A percentile compares a stretch with the other conserved stretches of the same genome.
These are phyloP conservation scores for Teleopsis dalmanni DNA, from an alignment of 1,140 invertebrate genomes.

Conservation along the genomic window DNA sequence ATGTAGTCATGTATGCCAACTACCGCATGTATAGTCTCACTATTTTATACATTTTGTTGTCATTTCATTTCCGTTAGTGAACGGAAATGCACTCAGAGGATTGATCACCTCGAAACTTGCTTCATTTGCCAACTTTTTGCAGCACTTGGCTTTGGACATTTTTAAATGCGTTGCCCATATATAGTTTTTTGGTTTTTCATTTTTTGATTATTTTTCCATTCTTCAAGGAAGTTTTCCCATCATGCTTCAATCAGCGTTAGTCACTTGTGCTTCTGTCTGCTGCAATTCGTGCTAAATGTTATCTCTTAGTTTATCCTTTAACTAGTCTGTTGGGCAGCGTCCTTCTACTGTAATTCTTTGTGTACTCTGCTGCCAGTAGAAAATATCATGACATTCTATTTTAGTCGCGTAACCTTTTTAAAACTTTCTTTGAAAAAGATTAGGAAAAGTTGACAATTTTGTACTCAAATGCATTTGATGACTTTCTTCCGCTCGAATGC, in stretches of 20 bases:
- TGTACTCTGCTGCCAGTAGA: neutral
- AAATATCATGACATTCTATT: neutral
- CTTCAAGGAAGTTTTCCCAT: conserved; percentile 1
- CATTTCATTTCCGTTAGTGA: conserved; percentile 5
- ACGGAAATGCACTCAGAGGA: conserved; percentile 15
- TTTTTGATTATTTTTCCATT: neutral
- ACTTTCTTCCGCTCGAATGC: conserved; percentile 30
- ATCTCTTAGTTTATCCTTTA: neutral
- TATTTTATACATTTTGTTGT: neutral
- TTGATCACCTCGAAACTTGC: conserved; percentile 17
- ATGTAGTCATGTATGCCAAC: neutral
- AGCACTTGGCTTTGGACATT: neutral
- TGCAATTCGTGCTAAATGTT: neutral
- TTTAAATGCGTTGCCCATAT: neutral
- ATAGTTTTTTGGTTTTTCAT: neutral
- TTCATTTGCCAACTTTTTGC: conserved; percentile 15
- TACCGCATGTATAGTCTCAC: too few relatives aligned
- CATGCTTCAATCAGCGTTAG: conserved; percentile 7
- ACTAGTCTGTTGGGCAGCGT: neutral
- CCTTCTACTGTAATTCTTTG: neutral
- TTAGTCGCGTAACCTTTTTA: conserved; percentile 1
- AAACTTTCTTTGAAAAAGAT: too few relatives aligned
- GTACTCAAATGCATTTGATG: conserved; percentile 25
- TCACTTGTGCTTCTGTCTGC: neutral
- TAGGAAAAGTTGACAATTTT: neutral